Evolutionary conservation across 2,888 invertebrate species (phyloP).

Genomic region (Epirrhoe tristata): DNA sequence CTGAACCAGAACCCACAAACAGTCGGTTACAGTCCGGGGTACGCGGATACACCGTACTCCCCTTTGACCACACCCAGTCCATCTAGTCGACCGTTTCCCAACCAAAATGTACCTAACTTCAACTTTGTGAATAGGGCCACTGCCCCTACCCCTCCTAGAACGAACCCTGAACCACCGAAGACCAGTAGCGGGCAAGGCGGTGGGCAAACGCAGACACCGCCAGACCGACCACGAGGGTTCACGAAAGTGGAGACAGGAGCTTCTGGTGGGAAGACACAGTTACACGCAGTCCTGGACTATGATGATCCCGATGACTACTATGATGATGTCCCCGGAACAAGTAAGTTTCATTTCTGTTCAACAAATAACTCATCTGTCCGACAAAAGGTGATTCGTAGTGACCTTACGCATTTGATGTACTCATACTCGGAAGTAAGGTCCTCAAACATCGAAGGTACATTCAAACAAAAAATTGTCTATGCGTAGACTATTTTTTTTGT

Average conservation of each 20-base stretch:
- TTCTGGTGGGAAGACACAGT: slow-evolving; percentile 86
- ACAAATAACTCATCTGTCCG: neutral
- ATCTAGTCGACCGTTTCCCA: slow-evolving; percentile 77
- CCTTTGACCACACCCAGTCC: slow-evolving; percentile 66
- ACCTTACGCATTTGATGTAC: slow-evolving; percentile 1
- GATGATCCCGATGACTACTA: slow-evolving; percentile 86
- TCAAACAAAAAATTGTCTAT: slow-evolving; percentile 17
- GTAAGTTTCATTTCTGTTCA: slow-evolving; percentile 50
- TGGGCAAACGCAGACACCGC: slow-evolving; percentile 58
- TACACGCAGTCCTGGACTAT: slow-evolving; percentile 91
- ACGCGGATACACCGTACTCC: slow-evolving; percentile 69
- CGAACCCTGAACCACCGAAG: slow-evolving; percentile 48
- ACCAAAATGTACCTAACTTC: slow-evolving; percentile 72
- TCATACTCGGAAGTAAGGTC: slow-evolving; percentile 1
- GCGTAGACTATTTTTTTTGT: slow-evolving; percentile 3
- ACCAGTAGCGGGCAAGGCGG: slow-evolving; percentile 52
- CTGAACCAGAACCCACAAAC: slow-evolving; percentile 59
- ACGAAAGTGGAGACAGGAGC: slow-evolving; percentile 87
- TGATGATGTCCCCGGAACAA: slow-evolving; percentile 86
- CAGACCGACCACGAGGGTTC: slow-evolving; percentile 86
- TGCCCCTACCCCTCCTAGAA: slow-evolving; percentile 57
- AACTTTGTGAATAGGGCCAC: slow-evolving; percentile 64
- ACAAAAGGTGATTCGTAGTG: neutral
- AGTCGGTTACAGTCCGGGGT: slow-evolving; percentile 70
- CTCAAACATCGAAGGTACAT: neutral